Conservation (phyloP, 2,888 invertebrate genomes). For the Troglohyphantes excavatus region DNA sequence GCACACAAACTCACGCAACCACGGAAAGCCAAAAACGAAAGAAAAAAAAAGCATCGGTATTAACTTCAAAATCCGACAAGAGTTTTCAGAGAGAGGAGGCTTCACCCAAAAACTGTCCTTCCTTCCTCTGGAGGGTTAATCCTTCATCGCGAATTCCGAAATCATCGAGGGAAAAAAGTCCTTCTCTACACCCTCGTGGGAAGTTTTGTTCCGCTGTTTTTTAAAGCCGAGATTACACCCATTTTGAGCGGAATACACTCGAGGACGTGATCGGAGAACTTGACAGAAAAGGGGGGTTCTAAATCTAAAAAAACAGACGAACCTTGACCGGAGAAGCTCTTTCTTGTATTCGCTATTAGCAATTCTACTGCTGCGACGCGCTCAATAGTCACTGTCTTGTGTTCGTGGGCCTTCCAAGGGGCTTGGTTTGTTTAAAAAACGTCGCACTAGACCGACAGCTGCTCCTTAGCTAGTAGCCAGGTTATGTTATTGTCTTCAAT, state of each 20-base stretch:
- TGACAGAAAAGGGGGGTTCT: too few relatives aligned
- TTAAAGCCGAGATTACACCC: neutral
- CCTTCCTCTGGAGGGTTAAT: too few relatives aligned
- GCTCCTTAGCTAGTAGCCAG: too few relatives aligned
- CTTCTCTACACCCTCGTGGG: neutral
- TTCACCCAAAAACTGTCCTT: neutral
- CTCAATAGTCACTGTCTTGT: too few relatives aligned
- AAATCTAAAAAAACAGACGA: constrained; percentile 4
- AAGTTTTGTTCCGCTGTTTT: constrained; percentile 57
- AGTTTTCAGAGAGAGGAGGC: neutral
- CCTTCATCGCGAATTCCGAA: constrained; percentile 59
- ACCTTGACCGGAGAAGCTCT: constrained; percentile 30
- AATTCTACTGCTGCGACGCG: too few relatives aligned
- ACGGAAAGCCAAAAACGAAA: too few relatives aligned
- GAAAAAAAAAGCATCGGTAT: neutral
- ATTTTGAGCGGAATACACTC: too few relatives aligned
- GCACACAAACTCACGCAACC: neutral
- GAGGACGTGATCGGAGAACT: constrained; percentile 52
- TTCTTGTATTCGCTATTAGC: too few relatives aligned
- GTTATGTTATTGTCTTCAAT: too few relatives aligned
- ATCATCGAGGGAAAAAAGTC: neutral
- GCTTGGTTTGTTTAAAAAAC: too few relatives aligned
- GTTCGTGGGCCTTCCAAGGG: too few relatives aligned
- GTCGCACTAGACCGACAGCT: too few relatives aligned
- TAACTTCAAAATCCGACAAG: neutral